Base-by-base conservation (phyloP, 1,140 invertebrate genomes). In the Sesamia nonagrioides region DNA sequence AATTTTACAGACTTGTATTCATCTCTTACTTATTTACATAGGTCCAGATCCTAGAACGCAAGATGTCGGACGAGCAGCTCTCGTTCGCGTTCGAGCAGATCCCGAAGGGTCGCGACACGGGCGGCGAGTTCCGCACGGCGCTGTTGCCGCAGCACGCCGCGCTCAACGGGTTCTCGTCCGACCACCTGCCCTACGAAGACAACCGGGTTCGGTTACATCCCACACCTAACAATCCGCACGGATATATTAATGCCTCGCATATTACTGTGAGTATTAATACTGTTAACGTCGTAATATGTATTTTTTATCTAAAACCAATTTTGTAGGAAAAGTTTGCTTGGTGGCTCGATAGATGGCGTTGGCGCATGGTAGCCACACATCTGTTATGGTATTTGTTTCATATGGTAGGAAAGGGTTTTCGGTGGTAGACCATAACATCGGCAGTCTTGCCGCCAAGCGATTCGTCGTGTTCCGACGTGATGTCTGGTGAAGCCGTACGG, bases 241-340 rank as follows among this genome's bases (percentile, higher is more conserved):
- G 98, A 7, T 99, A 99, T 85, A 97, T 99, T 56, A 99, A 99
- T 95, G 98, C 98, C 4, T 98, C 98, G 8, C 97, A 98, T 87
- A 96, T 99, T 75, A 97, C 97, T 66, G 88, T 92, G 63, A 84
- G 77, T 83, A n/a, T n/a, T n/a, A n/a, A n/a, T n/a, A n/a, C n/a
- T n/a, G n/a, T n/a, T n/a, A n/a, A n/a, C n/a, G n/a, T n/a, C n/a
- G n/a, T n/a, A n/a, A n/a, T n/a, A n/a, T n/a, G n/a, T n/a, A n/a
- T n/a, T n/a, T n/a, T n/a, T n/a, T n/a, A n/a, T n/a, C n/a, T n/a
- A n/a, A n/a, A n/a, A n/a, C n/a, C n/a, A n/a, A n/a, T n/a, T n/a
- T n/a, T n/a, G n/a, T n/a, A n/a, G n/a, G n/a, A n/a, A n/a, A n/a
- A n/a, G n/a, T n/a, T n/a, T n/a, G n/a, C n/a, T n/a, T n/a, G n/a